Base-by-base conservation (phyloP, 2,113 vertebrate genomes). In the Penelope pileata region DNA sequence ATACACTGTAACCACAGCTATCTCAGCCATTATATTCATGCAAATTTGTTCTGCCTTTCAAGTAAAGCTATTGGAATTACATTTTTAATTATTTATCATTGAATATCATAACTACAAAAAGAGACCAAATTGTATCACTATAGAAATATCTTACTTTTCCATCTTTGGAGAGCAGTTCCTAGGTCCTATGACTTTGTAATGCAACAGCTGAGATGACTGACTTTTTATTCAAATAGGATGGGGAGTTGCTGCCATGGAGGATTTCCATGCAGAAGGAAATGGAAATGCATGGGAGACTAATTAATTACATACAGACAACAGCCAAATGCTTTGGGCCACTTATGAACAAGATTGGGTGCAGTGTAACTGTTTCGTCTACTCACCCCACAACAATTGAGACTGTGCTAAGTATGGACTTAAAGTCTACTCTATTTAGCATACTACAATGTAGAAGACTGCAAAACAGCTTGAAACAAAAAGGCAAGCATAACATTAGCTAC, bases 21-120 rank as follows among this genome's bases (percentile, higher is more conserved):
- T 91, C 68, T 87, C 83, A 91, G 66, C 90, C 75, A 90, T 92
- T 94, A 92, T 91, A 91, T 69, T 64, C 60, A 95, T 95, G 89
- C 38, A 96, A 96, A 97, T 97, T 91, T 94, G 91, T 96, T 94
- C 96, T 94, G 78, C 83, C 89, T 97, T 97, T 97, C 73, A 94
- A 94, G 68, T 95, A 69, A 77, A 92, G 91, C 75, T 86, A 94
- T 97, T 96, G 94, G 93, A 97, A 97, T 95, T 96, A 89, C 78
- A 92, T 93, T 96, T 96, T 91, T 42, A 96, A 96, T 97, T 96
- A 97, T 93, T 95, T 97, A 91, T 95, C 90, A 94, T 63, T 84
- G 85, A 96, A 70, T 64, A 96, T 95, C 90, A 81, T 67, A 87
- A 87, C 86, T 91, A 85, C 93, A 40, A 82, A 90, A 87, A 91